A percentile compares a stretch with the other conserved stretches of the same genome.
Evolutionary conservation across 2,797 vertebrate genomes (phyloP).

Genomic region (Megalops cyprinoides): DNA sequence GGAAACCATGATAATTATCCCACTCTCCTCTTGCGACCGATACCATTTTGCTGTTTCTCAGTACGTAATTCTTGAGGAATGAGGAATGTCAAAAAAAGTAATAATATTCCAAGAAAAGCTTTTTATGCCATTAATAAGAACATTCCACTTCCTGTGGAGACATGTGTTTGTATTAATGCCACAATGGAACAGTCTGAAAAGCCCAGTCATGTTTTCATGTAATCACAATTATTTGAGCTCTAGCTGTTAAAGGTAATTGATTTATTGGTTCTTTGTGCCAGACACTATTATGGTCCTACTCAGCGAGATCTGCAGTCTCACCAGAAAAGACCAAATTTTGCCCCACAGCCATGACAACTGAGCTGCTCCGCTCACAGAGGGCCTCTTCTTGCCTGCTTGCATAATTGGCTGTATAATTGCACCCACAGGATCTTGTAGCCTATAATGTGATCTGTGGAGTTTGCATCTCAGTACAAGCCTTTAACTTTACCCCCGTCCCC

Average conservation of each 20-base stretch:
- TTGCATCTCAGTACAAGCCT: slow-evolving; percentile 31
- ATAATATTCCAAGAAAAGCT: too few relatives aligned
- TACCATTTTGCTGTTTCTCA: too few relatives aligned
- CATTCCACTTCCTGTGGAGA: too few relatives aligned
- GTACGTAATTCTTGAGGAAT: too few relatives aligned
- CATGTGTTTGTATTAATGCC: too few relatives aligned
- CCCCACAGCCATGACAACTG: slow-evolving; percentile 79
- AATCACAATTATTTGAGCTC: slow-evolving; percentile 81
- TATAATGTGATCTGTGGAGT: slow-evolving; percentile 64
- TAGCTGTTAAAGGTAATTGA: slow-evolving; percentile 86
- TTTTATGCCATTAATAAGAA: too few relatives aligned
- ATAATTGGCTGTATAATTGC: slow-evolving; percentile 65
- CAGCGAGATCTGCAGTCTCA: slow-evolving; percentile 79
- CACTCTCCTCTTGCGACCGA: too few relatives aligned
- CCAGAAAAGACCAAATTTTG: slow-evolving; percentile 81
- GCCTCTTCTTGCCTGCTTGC: slow-evolving; percentile 66
- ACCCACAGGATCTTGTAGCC: slow-evolving; percentile 76
- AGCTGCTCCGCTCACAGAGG: slow-evolving; percentile 75
- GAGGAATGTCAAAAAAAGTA: too few relatives aligned
- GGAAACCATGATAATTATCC: too few relatives aligned
- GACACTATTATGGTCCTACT: slow-evolving; percentile 85
- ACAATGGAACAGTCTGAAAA: too few relatives aligned
- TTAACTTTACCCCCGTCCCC: too few relatives aligned
- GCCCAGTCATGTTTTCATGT: too few relatives aligned
- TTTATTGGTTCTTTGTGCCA: slow-evolving; percentile 87